These are phyloP conservation scores for Rhinichthys klamathensis DNA, from an alignment of 2,113 vertebrate species.

Conservation along the genomic window DNA sequence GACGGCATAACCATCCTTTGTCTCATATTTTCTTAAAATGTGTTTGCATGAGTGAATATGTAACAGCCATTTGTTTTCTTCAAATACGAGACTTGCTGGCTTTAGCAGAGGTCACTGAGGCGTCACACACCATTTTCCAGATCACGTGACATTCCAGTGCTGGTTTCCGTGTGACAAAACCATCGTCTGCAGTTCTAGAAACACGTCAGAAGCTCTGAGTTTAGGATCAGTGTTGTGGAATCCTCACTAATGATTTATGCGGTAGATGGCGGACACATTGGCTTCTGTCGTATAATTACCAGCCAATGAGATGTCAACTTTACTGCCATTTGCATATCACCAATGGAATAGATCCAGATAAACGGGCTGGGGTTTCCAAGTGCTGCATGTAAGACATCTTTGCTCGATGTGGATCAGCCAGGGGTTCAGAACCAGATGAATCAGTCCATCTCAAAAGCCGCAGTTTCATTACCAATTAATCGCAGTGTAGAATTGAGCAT, in stretches of 20 bases:
- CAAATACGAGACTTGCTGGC: constrained; percentile 27
- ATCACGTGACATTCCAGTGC: constrained; percentile 54
- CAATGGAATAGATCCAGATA: background rate
- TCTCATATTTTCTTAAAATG: constrained; percentile 72
- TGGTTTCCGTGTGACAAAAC: constrained; percentile 3
- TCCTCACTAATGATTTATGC: constrained; percentile 19
- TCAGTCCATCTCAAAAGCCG: background rate
- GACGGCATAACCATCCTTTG: constrained; percentile 61
- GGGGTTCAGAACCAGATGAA: background rate
- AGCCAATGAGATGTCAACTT: background rate
- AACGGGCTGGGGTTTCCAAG: background rate
- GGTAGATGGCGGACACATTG: background rate
- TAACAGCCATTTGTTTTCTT: constrained; percentile 37
- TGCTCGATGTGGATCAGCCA: background rate
- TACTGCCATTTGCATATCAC: constrained; percentile 15
- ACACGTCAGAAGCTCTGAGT: background rate
- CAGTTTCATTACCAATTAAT: background rate
- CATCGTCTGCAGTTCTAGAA: background rate
- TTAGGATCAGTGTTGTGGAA: constrained; percentile 10
- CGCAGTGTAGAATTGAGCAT: background rate
- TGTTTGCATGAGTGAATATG: constrained; percentile 62
- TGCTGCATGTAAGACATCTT: background rate
- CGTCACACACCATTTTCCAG: background rate
- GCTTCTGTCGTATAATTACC: constrained; percentile 15
- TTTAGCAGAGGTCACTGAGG: background rate